These are phyloP conservation scores for Epistrophella euchroma DNA, from an alignment of 2,888 invertebrate species.

Conservation along the genomic window DNA sequence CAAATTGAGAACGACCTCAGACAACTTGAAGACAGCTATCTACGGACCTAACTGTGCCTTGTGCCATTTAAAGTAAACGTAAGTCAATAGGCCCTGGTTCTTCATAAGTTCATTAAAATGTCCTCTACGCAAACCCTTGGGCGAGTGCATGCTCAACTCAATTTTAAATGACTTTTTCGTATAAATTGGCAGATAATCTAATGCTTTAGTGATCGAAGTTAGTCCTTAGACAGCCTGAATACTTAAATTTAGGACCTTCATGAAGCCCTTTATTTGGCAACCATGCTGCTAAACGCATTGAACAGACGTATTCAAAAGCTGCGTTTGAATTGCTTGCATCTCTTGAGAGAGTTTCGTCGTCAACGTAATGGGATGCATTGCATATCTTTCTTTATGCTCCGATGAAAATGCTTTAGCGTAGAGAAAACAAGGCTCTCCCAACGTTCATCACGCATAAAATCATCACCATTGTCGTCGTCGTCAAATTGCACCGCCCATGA, in stretches of 20 bases:
- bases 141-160: no score
- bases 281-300: background rate
- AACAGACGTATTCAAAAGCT: conserved; percentile 8
- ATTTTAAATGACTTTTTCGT: no score
- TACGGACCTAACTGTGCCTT: no score
- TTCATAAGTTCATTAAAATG: no score
- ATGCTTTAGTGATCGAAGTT: no score
- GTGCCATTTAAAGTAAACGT: no score
- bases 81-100: no score
- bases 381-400: conserved; percentile 51
- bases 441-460: conserved; percentile 20
- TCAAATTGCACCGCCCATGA: conserved; percentile 43
- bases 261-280: background rate
- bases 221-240: no score
- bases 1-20: no score
- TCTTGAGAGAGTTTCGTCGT: background rate
- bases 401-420: conserved; percentile 32
- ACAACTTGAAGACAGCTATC: no score
- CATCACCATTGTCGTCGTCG: conserved; percentile 12
- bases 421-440: conserved; percentile 28
- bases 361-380: conserved; percentile 8
- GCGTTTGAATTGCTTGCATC: conserved; percentile 19
- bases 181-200: no score
- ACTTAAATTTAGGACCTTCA: background rate
- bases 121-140: no score